Base-by-base conservation (phyloP, 2,113 vertebrate species). In the Hassar affinis region DNA sequence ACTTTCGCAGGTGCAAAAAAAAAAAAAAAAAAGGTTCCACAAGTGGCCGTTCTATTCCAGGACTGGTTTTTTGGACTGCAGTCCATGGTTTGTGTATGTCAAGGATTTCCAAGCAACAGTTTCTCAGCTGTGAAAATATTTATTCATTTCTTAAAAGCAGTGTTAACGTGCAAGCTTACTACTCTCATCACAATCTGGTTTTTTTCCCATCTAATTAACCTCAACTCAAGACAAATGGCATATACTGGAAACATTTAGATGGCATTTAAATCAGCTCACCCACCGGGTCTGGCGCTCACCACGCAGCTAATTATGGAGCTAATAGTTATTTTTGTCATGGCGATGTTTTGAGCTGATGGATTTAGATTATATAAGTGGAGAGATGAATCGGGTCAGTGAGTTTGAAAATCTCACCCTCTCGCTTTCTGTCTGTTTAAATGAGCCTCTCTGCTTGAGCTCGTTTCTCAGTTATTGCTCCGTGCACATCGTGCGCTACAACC, bases 71-170 rank as follows among this genome's bases (percentile, higher is more conserved):
- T 75, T 77, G 57, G 74, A 78, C 78, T 78, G 56, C 59, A 62
- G 69, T 78, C 51, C 42, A 47, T 6, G 33, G 75, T 79, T 85
- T 87, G 75, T 82, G 57, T 85, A 74, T 85, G 52, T 82, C 42
- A 14, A 78, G 54, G 62, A 81, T 87, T 81, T 81, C 56, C 82
- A 84, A 77, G 22, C 49, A 80, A 74, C 82, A 78, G 82, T 62
- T 75, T 61, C 79, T 85, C 79, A 84, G 86, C 79, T 82, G 75
- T 87, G 49, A 85, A 87, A 87, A 79, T 64, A 84, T 76, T 81
- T 51, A 83, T 84, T 81, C 1, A 84, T 81, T 87, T 84, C 81
- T 79, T 49, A 52, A 30, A 47, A 27, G 78, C n/a, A 62, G 68
- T 35, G 38, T 69, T 61, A 59, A 81, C 61, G 82, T 77, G 62